A percentile compares a stretch with the other conserved stretches of the same genome.
Conservation (phyloP, 2,797 vertebrate genomes). For the Bovichtus diacanthus region DNA sequence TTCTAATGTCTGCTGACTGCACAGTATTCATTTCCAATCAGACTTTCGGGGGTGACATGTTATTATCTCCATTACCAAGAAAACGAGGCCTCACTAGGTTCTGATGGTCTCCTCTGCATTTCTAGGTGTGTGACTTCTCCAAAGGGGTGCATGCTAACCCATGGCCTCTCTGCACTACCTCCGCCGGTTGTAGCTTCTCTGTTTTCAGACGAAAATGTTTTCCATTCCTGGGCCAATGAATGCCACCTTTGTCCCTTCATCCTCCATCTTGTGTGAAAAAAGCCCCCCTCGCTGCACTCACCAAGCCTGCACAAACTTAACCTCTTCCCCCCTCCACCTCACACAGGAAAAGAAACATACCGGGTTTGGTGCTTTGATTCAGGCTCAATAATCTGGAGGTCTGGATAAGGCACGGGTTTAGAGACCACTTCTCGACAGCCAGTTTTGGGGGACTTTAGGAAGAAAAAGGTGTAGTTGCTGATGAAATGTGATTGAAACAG, state of each 20-base stretch:
- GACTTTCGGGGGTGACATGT: constrained; percentile 21
- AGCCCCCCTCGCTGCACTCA: constrained; percentile 79
- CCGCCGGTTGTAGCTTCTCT: constrained; percentile 80
- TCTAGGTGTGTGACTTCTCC: constrained; percentile 54
- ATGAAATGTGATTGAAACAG: constrained; percentile 27
- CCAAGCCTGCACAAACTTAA: constrained; percentile 84
- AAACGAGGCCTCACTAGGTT: constrained; percentile 48
- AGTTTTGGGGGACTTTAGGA: constrained; percentile 26
- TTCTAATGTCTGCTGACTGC: constrained; percentile 12
- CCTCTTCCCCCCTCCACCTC: constrained; percentile 80
- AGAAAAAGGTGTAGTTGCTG: constrained; percentile 22
- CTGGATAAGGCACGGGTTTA: constrained; percentile 62
- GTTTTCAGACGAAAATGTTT: constrained; percentile 88
- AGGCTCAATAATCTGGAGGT: constrained; percentile 70
- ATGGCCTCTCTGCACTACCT: constrained; percentile 72
- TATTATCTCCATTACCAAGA: constrained; percentile 54
- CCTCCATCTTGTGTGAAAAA: constrained; percentile 86
- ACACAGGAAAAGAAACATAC: constrained; percentile 84
- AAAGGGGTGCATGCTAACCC: constrained; percentile 64
- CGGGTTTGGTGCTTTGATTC: constrained; percentile 78
- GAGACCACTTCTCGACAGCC: constrained; percentile 47
- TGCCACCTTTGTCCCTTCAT: constrained; percentile 89
- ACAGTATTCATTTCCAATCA: constrained; percentile 23
- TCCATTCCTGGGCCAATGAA: constrained; percentile 90
- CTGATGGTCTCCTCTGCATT: constrained; percentile 43